A percentile compares a stretch with the other conserved stretches of the same genome.
phyloP scores from a whole-genome alignment of 2,113 vertebrate genomes.

The Sander vitreus region DNA sequence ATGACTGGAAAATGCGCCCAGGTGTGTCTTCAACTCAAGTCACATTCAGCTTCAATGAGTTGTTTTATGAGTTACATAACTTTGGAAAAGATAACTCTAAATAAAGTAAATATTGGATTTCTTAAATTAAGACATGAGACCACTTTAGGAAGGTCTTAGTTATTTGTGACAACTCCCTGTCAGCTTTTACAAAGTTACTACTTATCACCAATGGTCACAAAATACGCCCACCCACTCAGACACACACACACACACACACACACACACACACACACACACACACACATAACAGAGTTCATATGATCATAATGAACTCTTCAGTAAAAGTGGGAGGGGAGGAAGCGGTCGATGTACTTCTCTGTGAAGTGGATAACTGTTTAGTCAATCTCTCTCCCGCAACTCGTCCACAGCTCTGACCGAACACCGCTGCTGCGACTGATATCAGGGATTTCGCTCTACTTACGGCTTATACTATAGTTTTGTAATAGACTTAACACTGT shows the following conservation, averaged over 20 bases:
- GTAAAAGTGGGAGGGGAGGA: constrained; percentile 40
- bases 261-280: neutral
- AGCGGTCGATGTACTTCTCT: neutral
- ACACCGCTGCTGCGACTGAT: neutral
- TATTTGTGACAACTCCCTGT: constrained; percentile 39
- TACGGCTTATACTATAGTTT: neutral
- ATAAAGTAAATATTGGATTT: neutral
- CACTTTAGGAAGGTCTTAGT: neutral
- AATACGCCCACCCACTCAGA: neutral
- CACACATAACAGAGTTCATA: neutral
- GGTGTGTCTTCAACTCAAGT: neutral
- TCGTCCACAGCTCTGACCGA: neutral
- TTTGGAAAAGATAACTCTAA: neutral
- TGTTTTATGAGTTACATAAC: neutral
- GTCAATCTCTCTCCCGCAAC: neutral
- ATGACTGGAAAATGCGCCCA: neutral
- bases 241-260: neutral
- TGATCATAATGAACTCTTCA: constrained; percentile 34
- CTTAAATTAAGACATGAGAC: neutral
- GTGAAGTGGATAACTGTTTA: neutral
- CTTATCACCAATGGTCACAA: constrained; percentile 23
- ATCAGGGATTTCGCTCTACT: neutral
- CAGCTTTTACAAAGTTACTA: neutral
- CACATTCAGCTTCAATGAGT: neutral
- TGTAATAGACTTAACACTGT: neutral